A percentile compares a stretch with the other conserved stretches of the same genome.
phyloP scores from a whole-genome alignment of 2,888 invertebrate genomes.

The Geophilus truncorum region DNA sequence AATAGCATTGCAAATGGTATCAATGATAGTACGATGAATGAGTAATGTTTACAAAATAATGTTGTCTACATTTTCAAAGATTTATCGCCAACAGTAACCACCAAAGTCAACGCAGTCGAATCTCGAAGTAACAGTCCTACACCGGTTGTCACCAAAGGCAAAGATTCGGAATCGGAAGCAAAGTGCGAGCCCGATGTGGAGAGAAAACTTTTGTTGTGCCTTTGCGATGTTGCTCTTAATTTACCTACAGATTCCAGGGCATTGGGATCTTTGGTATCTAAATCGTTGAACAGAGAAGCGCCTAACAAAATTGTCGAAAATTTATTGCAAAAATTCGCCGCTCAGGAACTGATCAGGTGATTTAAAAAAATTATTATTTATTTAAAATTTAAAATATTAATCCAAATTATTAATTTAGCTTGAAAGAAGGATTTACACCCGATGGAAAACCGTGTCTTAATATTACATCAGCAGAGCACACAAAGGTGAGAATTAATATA shows the following conservation, averaged over 20 bases:
- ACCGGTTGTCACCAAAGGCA: background rate
- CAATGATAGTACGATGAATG: background rate
- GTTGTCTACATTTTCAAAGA: background rate
- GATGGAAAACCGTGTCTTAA: slow-evolving; percentile 52
- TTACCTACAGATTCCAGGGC: slow-evolving; percentile 66
- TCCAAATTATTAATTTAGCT: slow-evolving; percentile 43
- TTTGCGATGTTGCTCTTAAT: slow-evolving; percentile 64
- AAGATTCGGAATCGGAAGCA: slow-evolving; percentile 16
- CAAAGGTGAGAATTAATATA: slow-evolving; percentile 46
- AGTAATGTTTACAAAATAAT: background rate
- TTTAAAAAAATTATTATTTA: slow-evolving; percentile 29
- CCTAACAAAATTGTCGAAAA: slow-evolving; percentile 63
- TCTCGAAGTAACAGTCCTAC: slow-evolving; percentile 33
- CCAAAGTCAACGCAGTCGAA: slow-evolving; percentile 2
- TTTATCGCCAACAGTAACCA: background rate
- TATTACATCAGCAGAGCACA: slow-evolving; percentile 56
- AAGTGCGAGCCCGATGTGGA: slow-evolving; percentile 50
- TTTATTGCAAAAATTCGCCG: slow-evolving; percentile 69
- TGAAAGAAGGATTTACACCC: slow-evolving; percentile 51
- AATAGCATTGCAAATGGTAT: slow-evolving; percentile 38
- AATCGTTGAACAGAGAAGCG: slow-evolving; percentile 51
- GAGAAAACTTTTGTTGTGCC: slow-evolving; percentile 59
- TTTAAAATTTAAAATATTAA: background rate
- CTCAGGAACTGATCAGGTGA: slow-evolving; percentile 65
- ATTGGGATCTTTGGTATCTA: slow-evolving; percentile 57